Evolutionary conservation across 1,140 invertebrate species (phyloP).

Genomic region (Acyrthosiphon pisum): DNA sequence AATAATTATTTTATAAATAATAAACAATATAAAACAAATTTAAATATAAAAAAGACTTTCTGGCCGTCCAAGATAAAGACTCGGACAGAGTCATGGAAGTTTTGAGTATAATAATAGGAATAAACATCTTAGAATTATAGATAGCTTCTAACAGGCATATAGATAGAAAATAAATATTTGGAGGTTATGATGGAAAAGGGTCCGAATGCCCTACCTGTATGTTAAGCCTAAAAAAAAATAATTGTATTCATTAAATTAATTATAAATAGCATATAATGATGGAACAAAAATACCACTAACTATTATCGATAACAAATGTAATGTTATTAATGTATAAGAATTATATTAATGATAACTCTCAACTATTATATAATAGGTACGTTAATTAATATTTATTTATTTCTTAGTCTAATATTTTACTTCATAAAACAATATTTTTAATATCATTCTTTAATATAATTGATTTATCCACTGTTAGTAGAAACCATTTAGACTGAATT

Average conservation of each 20-base stretch:
- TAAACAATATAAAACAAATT: not conserved
- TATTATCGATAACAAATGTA: not conserved
- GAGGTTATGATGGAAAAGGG: not conserved
- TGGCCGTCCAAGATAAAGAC: not conserved
- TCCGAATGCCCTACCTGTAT: not conserved
- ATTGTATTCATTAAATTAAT: no score
- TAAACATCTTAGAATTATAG: not conserved
- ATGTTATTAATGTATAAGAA: not conserved
- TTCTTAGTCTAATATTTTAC: not conserved
- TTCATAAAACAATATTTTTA: not conserved
- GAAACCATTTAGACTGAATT: not conserved
- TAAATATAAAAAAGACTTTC: not conserved
- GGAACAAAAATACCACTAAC: not conserved
- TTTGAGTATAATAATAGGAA: not conserved
- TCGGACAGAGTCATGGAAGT: not conserved
- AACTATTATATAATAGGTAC: not conserved
- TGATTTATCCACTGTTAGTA: not conserved
- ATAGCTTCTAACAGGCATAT: not conserved
- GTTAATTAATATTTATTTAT: not conserved
- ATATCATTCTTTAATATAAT: not conserved
- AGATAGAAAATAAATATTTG: not conserved
- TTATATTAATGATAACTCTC: not conserved
- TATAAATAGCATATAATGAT: not conserved
- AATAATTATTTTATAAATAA: not conserved
- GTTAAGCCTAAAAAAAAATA: not conserved